These are phyloP conservation scores for Cryptotis parvus DNA, from an alignment of 2,113 vertebrate species.

Conservation along the genomic window DNA sequence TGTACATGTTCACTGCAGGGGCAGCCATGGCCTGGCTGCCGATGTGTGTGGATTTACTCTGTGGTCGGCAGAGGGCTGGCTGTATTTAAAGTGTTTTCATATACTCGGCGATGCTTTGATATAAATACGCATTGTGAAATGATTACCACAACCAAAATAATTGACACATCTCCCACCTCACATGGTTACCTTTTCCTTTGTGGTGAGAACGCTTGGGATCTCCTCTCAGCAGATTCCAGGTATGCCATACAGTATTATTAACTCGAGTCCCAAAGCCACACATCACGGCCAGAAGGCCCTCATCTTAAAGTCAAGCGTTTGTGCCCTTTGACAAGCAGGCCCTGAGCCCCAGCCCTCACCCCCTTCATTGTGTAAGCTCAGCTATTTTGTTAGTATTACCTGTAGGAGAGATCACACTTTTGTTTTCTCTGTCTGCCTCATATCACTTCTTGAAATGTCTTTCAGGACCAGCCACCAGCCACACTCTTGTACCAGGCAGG, in stretches of 20 bases:
- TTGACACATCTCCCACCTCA: constrained; percentile 18
- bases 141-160: constrained; percentile 42
- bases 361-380: background rate
- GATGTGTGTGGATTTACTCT: background rate
- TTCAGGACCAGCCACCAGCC: background rate
- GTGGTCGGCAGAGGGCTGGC: background rate
- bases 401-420: background rate
- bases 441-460: background rate
- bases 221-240: background rate
- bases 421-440: background rate
- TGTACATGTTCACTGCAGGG: background rate
- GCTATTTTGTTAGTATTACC: background rate
- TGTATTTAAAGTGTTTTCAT: background rate
- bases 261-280: background rate
- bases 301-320: background rate
- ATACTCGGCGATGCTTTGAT: background rate
- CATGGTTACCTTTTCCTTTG: background rate
- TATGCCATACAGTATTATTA: background rate
- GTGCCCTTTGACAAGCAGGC: background rate
- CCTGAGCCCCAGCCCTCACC: background rate
- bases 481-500: too few species aligned
- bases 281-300: background rate
- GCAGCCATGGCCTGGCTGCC: background rate
- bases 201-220: background rate
- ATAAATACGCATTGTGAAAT: constrained; percentile 52